Evolutionary conservation across 2,113 vertebrate genomes (phyloP).

Genomic region (Balaenoptera acutorostrata): DNA sequence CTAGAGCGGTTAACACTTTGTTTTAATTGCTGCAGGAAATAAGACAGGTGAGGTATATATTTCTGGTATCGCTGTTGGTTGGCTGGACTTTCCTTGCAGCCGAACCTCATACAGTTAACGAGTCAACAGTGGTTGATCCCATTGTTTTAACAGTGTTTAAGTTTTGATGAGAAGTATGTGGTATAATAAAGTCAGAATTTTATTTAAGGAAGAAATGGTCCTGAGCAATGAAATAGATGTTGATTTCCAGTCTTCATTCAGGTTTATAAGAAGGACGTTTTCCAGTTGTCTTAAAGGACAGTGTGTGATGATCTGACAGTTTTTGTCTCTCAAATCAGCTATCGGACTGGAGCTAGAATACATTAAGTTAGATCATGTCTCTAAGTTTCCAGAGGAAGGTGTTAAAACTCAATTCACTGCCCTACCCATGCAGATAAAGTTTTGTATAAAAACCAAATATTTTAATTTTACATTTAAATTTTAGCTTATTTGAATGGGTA

Average conservation of each 20-base stretch:
- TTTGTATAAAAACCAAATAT: background rate
- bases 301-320: background rate
- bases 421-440: background rate
- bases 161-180: background rate
- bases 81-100: background rate
- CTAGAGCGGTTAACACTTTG: background rate
- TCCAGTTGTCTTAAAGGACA: background rate
- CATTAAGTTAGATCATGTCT: background rate
- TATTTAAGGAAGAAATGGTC: background rate
- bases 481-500: background rate
- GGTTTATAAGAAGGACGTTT: background rate
- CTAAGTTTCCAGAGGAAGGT: background rate
- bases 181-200: background rate
- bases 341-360: background rate
- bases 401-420: background rate
- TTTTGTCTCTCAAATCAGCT: background rate
- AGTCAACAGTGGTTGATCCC: background rate
- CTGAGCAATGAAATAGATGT: background rate
- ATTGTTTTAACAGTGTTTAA: constrained; percentile 9
- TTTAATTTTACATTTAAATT: background rate
- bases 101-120: background rate
- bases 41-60: background rate
- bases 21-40: background rate
- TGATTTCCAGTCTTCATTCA: background rate
- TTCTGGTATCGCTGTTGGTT: background rate